These are phyloP conservation scores for Sarcophaga variegata DNA, from an alignment of 2,888 invertebrate species.

Conservation along the genomic window DNA sequence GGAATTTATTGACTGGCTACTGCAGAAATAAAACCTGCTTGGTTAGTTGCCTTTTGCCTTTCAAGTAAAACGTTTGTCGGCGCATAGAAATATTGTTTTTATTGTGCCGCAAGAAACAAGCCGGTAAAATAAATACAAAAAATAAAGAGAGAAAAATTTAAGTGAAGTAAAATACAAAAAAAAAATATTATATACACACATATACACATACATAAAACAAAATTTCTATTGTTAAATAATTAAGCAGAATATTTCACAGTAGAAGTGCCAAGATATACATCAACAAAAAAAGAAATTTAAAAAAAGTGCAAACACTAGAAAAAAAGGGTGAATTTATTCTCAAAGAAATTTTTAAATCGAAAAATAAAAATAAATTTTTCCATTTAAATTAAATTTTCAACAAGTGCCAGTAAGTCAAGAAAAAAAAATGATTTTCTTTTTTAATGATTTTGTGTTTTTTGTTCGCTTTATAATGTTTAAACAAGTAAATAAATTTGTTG, in stretches of 20 bases:
- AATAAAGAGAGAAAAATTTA: constrained; percentile 3
- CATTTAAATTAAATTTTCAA: not conserved
- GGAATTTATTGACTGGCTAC: not conserved
- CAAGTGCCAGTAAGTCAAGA: constrained; percentile 35
- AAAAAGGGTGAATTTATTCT: not conserved
- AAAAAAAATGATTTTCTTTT: not conserved
- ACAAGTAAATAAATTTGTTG: not conserved
- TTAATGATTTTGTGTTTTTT: constrained; percentile 1
- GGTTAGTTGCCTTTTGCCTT: constrained; percentile 44
- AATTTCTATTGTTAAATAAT: constrained; percentile 28
- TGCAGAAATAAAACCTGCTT: not conserved
- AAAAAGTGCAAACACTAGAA: not conserved
- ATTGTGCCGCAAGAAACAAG: constrained; percentile 1
- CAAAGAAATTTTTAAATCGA: not conserved
- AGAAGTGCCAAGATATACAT: not conserved
- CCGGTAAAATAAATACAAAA: constrained; percentile 43
- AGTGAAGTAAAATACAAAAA: constrained; percentile 18
- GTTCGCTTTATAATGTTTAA: not conserved
- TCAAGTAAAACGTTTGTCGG: constrained; percentile 12
- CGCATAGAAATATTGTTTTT: not conserved
- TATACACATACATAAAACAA: too few species aligned
- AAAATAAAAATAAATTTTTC: constrained; percentile 31
- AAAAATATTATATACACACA: not conserved
- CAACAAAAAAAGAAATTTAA: not conserved
- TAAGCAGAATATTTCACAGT: not conserved